Percentiles rank a stretch among this genome's conserved stretches.
Conservation (phyloP, 1,140 invertebrate species). For the Aphelinus atriplicis region DNA sequence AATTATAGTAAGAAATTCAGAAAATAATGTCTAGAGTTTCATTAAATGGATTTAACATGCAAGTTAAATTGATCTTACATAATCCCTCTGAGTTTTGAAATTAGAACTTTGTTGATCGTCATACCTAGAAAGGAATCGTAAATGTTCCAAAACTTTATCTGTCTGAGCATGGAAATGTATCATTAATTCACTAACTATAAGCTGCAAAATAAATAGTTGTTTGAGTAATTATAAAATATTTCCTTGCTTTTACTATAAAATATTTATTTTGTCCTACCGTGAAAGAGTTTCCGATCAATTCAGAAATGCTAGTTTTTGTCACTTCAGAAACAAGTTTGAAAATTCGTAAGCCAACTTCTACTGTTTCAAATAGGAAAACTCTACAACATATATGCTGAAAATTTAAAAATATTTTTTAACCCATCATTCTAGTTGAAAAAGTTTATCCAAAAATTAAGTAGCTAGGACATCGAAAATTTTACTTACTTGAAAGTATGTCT, state of each 20-base stretch:
- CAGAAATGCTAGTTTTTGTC: conserved; percentile 41
- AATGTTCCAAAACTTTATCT: conserved; percentile 71
- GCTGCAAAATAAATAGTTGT: conserved; percentile 52
- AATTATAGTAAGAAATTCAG: conserved; percentile 55
- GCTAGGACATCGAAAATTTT: not conserved
- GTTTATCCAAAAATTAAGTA: conserved; percentile 1
- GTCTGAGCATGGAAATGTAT: conserved; percentile 73
- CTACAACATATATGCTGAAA: conserved; percentile 60
- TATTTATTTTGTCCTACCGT: conserved; percentile 54
- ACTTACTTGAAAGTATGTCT: conserved; percentile 50
- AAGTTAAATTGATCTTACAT: conserved; percentile 6
- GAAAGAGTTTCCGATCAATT: conserved; percentile 48
- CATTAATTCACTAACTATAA: conserved; percentile 68
- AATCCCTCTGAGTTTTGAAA: conserved; percentile 48
- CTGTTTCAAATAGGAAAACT: conserved; percentile 43
- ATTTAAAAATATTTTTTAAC: conserved; percentile 32
- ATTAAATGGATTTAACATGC: conserved; percentile 2
- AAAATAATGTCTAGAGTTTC: conserved; percentile 1
- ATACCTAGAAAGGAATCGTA: conserved; percentile 59
- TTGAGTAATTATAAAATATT: conserved; percentile 8
- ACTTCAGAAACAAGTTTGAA: conserved; percentile 49
- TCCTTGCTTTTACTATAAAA: too few species aligned
- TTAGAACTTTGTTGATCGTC: conserved; percentile 44
- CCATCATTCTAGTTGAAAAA: not conserved
- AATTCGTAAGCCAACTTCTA: conserved; percentile 44